Base-by-base conservation (phyloP, 2,797 vertebrate species). In the Lindbergichthys nudifrons region DNA sequence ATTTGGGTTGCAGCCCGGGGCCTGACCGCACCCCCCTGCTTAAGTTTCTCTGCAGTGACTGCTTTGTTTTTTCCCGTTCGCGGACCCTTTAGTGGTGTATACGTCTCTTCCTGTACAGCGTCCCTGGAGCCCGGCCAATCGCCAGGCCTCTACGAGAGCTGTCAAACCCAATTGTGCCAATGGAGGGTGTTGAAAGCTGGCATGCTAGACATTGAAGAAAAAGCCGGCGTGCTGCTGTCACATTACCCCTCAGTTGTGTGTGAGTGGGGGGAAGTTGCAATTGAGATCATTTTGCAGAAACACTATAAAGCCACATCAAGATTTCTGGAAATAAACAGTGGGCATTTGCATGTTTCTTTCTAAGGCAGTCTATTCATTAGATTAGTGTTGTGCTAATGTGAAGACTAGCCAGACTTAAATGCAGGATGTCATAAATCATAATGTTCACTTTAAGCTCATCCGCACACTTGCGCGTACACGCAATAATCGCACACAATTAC, bases 171-270 rank as follows among this genome's bases (percentile, higher is more conserved):
- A 94, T 94, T 92, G 83, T 86, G 87, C 84, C 91, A 90, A 87
- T 85, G 84, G 82, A 74, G 77, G 89, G 89, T 92, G 94, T 91
- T 94, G 94, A 94, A 93, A 94, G 93, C 92, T 89, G 92, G 87
- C 87, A 60, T 84, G 85, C 85, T 70, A 89, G 85, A 93, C 82
- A 57, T 66, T 74, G 86, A 84, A 80, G 80, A 74, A 84, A 26
- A 87, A 89, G 75, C 69, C 60, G 62, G 77, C 53, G 26, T 39
- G 64, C 85, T 82, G 86, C 86, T 89, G 86, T 90, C 88, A 91
- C 85, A 79, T 80, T 82, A 84, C 76, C 84, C 73, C 73, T 84
- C 68, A n/a, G 82, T 77, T 64, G 73, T 82, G 71, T 61, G 58
- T 1, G 39, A 50, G 67, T 10, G 42, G 32, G 50, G 62, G 71